Conservation (phyloP, 2,797 vertebrate genomes). For the Argyrosomus regius region DNA sequence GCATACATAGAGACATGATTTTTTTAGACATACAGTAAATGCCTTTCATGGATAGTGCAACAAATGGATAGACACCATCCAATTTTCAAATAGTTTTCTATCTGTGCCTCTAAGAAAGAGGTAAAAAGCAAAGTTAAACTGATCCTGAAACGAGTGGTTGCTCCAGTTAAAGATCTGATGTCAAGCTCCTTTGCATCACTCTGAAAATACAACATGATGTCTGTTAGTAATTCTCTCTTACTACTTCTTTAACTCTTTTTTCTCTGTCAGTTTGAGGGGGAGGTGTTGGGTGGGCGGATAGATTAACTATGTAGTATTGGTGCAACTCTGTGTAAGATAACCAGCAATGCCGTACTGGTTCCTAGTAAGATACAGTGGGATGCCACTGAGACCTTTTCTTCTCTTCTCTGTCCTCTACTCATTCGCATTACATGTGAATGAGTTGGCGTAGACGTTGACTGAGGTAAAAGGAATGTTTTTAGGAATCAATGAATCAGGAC, state of each 20-base stretch:
- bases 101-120: neutral
- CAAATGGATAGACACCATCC: neutral
- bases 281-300: slow-evolving; percentile 51
- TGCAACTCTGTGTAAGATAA: slow-evolving; percentile 44
- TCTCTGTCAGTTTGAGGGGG: slow-evolving; percentile 37
- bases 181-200: slow-evolving; percentile 56
- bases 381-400: neutral
- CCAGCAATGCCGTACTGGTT: neutral
- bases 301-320: slow-evolving; percentile 49
- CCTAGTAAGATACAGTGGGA: neutral
- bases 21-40: slow-evolving; percentile 5
- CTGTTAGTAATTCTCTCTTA: slow-evolving; percentile 41
- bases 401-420: neutral
- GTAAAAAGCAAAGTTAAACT: slow-evolving; percentile 22
- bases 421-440: neutral
- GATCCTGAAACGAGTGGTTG: slow-evolving; percentile 40
- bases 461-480: neutral
- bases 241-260: slow-evolving; percentile 50
- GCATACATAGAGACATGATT: neutral
- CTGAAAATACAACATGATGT: slow-evolving; percentile 47
- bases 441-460: neutral
- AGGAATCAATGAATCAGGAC: slow-evolving; percentile 8
- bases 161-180: slow-evolving; percentile 60
- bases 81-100: neutral
- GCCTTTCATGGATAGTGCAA: neutral